Base-by-base conservation (phyloP, 2,888 invertebrate genomes). In the Chrysodeixis includens region DNA sequence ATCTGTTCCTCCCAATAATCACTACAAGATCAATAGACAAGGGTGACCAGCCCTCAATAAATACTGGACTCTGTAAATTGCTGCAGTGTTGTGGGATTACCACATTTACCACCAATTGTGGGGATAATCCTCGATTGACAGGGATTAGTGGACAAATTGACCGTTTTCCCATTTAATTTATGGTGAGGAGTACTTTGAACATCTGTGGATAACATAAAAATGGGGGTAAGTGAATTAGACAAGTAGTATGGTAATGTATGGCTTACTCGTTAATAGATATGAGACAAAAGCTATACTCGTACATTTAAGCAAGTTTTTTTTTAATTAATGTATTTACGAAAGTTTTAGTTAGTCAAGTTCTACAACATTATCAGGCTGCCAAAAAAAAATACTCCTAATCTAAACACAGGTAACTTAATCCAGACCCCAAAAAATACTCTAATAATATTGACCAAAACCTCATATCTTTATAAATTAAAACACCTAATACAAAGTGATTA, bases 71-170 rank as follows among this genome's bases (percentile, higher is more conserved):
- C 69, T 60, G 66, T 78, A 74, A 74, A 76, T 81, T 69, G 77
- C 63, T 71, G 64, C 79, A 85, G 80, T 88, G 83, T 85, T 85
- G 86, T 84, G 76, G 87, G 89, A 86, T 90, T 89, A 90, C 79
- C 72, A 68, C 66, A 89, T 86, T 90, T 89, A 90, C 79, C 72
- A 68, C 66, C 87, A 86, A 89, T 90, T 88, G 86, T 83, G 59
- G 54, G 81, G 85, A 86, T 90, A 89, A 90, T 90, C 86, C 89
- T 77, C 88, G 80, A 89, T 90, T 83, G 89, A 89, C 89, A 86
- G 82, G 87, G 89, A 88, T 90, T 89, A 86, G 66, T 71, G 79
- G 82, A 83, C 85, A 88, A 87, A 85, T 85, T 78, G 85, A 80
- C 75, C 78, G 71, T 73, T 70, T 70, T 80, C 73, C 63, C 81